Conservation (phyloP, 2,113 vertebrate genomes). For the Xenotilapia longispinis region DNA sequence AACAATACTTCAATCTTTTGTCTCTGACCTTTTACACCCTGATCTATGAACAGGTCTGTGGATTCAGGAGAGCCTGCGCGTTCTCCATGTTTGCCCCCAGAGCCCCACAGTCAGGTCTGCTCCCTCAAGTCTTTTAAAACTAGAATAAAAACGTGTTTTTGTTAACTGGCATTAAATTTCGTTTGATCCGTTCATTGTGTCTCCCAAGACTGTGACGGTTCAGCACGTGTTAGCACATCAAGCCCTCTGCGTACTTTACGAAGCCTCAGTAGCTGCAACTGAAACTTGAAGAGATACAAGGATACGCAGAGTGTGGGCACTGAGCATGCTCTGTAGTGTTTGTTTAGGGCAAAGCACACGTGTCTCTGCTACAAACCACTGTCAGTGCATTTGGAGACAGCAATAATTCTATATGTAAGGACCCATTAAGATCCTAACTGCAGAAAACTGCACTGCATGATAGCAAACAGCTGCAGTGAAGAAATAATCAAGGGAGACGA, state of each 20-base stretch:
- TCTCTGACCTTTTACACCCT: not conserved
- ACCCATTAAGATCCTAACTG: not conserved
- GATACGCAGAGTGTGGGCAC: not conserved
- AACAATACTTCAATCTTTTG: not conserved
- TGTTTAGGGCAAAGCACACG: not conserved
- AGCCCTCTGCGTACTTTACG: not conserved
- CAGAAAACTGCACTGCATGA: not conserved
- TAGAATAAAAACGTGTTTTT: not conserved
- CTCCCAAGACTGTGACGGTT: not conserved
- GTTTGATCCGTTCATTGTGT: not conserved
- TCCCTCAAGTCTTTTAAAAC: not conserved
- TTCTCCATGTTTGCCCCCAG: not conserved
- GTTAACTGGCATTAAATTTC: fast-evolving
- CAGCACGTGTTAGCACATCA: not conserved
- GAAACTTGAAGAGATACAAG: not conserved
- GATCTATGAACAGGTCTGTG: not conserved
- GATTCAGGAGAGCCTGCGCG: not conserved
- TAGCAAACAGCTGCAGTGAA: not conserved
- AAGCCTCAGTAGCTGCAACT: not conserved
- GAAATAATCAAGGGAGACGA: not conserved
- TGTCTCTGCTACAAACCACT: not conserved
- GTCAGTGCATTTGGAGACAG: not conserved
- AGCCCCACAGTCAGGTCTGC: not conserved
- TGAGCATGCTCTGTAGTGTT: not conserved
- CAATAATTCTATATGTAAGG: not conserved